phyloP scores from a whole-genome alignment of 2,797 vertebrate genomes.

The Cottoperca gobio region DNA sequence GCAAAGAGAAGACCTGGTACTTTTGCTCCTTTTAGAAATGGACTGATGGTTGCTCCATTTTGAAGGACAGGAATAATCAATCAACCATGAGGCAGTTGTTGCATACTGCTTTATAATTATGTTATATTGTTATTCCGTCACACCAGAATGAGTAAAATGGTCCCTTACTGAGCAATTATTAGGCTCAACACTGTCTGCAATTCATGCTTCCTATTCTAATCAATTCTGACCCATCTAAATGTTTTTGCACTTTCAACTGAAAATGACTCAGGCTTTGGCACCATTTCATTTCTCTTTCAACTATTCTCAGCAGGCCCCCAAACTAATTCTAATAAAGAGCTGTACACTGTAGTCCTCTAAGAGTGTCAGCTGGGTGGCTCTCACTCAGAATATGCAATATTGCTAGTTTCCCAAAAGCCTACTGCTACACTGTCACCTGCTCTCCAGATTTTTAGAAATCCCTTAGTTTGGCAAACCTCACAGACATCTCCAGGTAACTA shows the following conservation, averaged over 20 bases:
- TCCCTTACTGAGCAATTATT: conserved; percentile 44
- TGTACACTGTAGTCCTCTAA: conserved; percentile 30
- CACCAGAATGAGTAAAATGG: conserved; percentile 30
- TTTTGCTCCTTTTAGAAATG: neutral
- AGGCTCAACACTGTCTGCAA: conserved; percentile 27
- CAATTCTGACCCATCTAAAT: conserved; percentile 65
- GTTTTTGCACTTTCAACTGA: conserved; percentile 67
- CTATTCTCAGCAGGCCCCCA: conserved; percentile 66
- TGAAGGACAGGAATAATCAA: conserved; percentile 36
- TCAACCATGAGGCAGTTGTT: conserved; percentile 24
- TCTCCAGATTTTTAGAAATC: conserved; percentile 51
- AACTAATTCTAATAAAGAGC: conserved; percentile 71
- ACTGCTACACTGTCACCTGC: conserved; percentile 24
- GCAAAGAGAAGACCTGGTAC: neutral
- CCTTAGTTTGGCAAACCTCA: conserved; percentile 39
- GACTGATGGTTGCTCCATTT: conserved; percentile 15
- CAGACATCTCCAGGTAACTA: conserved; percentile 32
- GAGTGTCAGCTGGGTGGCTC: conserved; percentile 48
- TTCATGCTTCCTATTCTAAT: conserved; percentile 54
- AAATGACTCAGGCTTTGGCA: conserved; percentile 58
- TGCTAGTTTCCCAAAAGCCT: conserved; percentile 33
- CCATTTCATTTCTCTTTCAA: conserved; percentile 64
- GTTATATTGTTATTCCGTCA: conserved; percentile 36
- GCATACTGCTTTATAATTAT: conserved; percentile 46
- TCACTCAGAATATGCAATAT: conserved; percentile 43